phyloP scores from a whole-genome alignment of 2,113 vertebrate species.

The Cyanoderma ruficeps region DNA sequence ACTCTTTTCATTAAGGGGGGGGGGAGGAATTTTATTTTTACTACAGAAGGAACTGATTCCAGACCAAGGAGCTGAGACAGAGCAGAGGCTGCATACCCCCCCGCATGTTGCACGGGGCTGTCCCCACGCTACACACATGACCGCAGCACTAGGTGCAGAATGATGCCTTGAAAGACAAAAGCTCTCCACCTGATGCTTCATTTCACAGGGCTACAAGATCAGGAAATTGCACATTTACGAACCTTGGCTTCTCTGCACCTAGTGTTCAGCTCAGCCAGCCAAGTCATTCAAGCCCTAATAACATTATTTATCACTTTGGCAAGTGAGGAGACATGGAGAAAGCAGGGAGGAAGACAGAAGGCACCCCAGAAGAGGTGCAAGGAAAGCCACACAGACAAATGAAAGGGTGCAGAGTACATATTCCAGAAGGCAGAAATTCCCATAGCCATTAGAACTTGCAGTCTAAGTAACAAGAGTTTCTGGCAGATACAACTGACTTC shows the following conservation, averaged over 20 bases:
- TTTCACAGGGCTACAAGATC: not conserved
- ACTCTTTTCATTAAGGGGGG: rapidly evolving
- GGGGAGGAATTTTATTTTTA: not conserved
- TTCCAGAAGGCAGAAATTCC: not conserved
- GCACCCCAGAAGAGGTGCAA: not conserved
- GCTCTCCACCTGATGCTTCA: not conserved
- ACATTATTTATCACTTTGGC: not conserved
- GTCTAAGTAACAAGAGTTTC: not conserved
- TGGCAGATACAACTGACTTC: not conserved
- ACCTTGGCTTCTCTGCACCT: not conserved
- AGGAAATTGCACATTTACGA: not conserved
- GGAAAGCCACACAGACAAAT: not conserved
- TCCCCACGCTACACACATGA: not conserved
- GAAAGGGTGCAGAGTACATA: not conserved
- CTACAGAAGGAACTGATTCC: not conserved
- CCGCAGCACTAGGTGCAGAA: not conserved
- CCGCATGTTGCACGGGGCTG: not conserved
- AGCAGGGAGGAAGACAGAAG: not conserved
- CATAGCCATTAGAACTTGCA: not conserved
- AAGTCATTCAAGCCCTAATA: not conserved
- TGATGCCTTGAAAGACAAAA: not conserved
- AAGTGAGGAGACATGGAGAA: not conserved
- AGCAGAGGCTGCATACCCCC: not conserved
- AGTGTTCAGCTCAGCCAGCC: not conserved
- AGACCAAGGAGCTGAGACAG: not conserved